Percentiles rank a stretch among this genome's conserved stretches.
Conservation (phyloP, 2,888 invertebrate species). For the Ormyrus labotus region DNA sequence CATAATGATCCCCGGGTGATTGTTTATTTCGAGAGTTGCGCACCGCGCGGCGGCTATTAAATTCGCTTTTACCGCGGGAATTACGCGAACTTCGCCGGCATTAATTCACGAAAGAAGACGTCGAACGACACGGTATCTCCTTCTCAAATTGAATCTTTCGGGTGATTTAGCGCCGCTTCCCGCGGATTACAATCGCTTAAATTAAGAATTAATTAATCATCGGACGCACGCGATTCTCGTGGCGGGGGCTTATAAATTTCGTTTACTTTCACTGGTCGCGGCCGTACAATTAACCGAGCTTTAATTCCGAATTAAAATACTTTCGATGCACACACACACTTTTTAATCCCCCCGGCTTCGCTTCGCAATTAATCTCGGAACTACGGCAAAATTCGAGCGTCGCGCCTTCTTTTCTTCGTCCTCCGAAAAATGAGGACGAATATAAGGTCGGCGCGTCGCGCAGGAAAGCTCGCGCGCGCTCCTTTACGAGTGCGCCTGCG, state of each 20-base stretch:
- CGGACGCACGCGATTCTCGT: too few species aligned
- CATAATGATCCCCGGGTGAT: conserved; percentile 8
- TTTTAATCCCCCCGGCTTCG: too few species aligned
- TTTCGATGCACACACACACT: background rate
- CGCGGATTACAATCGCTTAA: conserved; percentile 14
- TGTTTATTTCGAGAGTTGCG: conserved; percentile 19
- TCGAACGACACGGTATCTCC: background rate
- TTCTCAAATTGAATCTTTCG: background rate
- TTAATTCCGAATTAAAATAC: conserved; percentile 1
- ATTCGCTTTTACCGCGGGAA: conserved; percentile 17
- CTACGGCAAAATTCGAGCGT: too few species aligned
- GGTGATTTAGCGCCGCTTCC: background rate
- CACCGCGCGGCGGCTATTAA: conserved; percentile 1
- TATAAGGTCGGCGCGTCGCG: conserved; percentile 35
- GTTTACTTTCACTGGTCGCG: conserved; percentile 24
- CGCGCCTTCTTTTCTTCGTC: background rate
- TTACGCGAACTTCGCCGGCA: background rate
- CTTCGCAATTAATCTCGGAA: too few species aligned
- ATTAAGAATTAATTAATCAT: conserved; percentile 25
- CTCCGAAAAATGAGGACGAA: conserved; percentile 48
- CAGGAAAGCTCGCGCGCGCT: background rate
- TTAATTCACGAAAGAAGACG: background rate
- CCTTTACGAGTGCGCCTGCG: conserved; percentile 20
- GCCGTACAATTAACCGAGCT: background rate
- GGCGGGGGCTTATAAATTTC: background rate